Evolutionary conservation across 2,888 invertebrate genomes (phyloP).

Genomic region (Frankliniella intonsa): DNA sequence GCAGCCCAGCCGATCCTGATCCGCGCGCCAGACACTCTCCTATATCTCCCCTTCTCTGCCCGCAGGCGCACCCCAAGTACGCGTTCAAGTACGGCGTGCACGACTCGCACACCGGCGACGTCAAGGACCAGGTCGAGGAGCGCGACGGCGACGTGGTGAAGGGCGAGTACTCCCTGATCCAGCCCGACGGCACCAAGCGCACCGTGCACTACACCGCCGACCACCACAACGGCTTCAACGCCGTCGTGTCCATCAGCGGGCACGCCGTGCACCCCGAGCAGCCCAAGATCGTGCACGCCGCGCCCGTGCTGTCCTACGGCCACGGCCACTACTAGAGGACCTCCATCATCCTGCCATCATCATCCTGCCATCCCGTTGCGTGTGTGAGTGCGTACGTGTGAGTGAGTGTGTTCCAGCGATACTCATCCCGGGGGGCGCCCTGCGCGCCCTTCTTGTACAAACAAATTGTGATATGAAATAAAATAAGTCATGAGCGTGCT

Average conservation of each 20-base stretch:
- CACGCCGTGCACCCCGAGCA: neutral
- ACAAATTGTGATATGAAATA: slow-evolving; percentile 3
- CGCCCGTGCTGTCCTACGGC: slow-evolving; percentile 12
- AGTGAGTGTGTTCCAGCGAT: neutral
- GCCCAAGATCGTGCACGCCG: slow-evolving; percentile 20
- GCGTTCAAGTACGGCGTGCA: slow-evolving; percentile 68
- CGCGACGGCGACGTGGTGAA: slow-evolving; percentile 67
- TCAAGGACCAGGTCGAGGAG: slow-evolving; percentile 66
- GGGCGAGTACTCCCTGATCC: slow-evolving; percentile 52
- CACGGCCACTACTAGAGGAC: slow-evolving; percentile 6
- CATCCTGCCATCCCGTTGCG: neutral
- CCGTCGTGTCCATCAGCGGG: slow-evolving; percentile 16
- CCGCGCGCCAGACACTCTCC: too few relatives aligned
- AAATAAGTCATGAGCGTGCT: neutral
- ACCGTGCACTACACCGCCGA: slow-evolving; percentile 57
- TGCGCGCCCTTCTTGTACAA: neutral
- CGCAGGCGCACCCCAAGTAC: slow-evolving; percentile 48
- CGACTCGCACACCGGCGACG: slow-evolving; percentile 66
- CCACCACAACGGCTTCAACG: slow-evolving; percentile 24
- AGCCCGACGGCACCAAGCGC: slow-evolving; percentile 67
- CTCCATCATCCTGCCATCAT: neutral
- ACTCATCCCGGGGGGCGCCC: neutral
- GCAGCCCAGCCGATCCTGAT: too few relatives aligned
- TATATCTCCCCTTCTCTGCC: neutral
- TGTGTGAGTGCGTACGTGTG: too few relatives aligned